These are phyloP conservation scores for Leptobrachium ailaonicum DNA, from an alignment of 2,113 vertebrate genomes.

Conservation along the genomic window DNA sequence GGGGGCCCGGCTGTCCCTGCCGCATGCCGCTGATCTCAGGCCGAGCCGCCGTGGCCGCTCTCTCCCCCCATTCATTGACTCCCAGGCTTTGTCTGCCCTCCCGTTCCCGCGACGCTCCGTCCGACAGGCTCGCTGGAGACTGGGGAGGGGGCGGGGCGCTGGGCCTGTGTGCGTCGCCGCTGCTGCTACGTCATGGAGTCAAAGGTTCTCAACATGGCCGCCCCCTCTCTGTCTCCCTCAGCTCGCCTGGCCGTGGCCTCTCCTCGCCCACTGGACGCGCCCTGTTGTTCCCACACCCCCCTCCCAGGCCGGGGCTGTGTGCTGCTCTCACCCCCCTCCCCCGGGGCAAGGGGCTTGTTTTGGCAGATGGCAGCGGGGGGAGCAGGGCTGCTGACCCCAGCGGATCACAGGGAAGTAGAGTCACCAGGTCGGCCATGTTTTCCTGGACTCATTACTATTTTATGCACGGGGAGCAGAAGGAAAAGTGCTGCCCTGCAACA, in stretches of 20 bases:
- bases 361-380: background rate
- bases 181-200: conserved; percentile 66
- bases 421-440: too few species aligned
- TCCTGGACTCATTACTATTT: too few species aligned
- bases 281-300: too few species aligned
- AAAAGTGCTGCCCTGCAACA: too few species aligned
- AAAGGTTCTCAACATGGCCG: conserved; percentile 57
- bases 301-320: too few species aligned
- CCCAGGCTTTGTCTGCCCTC: conserved; percentile 79
- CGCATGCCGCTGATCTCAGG: background rate
- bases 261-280: too few species aligned
- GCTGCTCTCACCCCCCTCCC: too few species aligned
- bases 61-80: conserved; percentile 60
- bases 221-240: background rate
- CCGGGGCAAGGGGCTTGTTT: conserved; percentile 5
- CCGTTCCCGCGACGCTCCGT: conserved; percentile 62
- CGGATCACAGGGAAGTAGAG: too few species aligned
- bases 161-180: conserved; percentile 57
- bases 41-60: background rate
- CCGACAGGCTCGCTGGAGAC: conserved; percentile 60
- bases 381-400: too few species aligned
- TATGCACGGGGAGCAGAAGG: too few species aligned
- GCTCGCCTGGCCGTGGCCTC: background rate
- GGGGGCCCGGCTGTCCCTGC: background rate
- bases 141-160: conserved; percentile 66